Evolutionary conservation across 2,113 vertebrate genomes (phyloP).

Genomic region (Chaenogobius annularis): DNA sequence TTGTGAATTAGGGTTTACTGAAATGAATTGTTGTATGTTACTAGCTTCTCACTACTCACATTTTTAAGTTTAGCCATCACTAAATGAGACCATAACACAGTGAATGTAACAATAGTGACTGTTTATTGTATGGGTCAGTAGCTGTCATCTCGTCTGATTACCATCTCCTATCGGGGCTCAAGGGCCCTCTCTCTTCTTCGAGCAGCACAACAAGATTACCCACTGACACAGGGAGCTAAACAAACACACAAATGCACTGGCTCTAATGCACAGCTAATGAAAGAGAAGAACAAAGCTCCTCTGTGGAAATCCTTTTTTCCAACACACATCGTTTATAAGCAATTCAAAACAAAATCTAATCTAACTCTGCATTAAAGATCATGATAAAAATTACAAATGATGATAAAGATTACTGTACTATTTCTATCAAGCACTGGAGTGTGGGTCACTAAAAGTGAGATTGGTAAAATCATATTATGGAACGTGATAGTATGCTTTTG

Average conservation of each 20-base stretch:
- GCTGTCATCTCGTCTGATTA: constrained; percentile 63
- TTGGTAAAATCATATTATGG: neutral
- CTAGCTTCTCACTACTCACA: neutral
- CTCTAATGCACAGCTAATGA: constrained; percentile 15
- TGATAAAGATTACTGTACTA: neutral
- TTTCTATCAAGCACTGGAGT: neutral
- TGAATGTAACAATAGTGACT: constrained; percentile 43
- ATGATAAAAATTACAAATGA: neutral
- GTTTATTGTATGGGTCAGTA: constrained; percentile 47
- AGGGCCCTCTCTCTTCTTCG: constrained; percentile 46
- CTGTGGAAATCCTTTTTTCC: neutral
- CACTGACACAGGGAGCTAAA: constrained; percentile 36
- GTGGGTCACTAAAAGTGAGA: neutral
- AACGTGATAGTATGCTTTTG: neutral
- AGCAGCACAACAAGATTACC: constrained; percentile 50
- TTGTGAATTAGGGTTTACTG: neutral
- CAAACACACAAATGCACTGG: constrained; percentile 16
- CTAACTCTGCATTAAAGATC: neutral
- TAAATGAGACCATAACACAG: constrained; percentile 31
- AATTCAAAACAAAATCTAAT: neutral
- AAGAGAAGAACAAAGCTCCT: constrained; percentile 1
- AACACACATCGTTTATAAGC: neutral
- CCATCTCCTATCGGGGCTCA: constrained; percentile 53
- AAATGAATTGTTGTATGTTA: constrained; percentile 1
- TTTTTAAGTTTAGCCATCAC: constrained; percentile 6